Conservation (phyloP, 2,888 invertebrate species). For the Pseudococcus viburni region DNA sequence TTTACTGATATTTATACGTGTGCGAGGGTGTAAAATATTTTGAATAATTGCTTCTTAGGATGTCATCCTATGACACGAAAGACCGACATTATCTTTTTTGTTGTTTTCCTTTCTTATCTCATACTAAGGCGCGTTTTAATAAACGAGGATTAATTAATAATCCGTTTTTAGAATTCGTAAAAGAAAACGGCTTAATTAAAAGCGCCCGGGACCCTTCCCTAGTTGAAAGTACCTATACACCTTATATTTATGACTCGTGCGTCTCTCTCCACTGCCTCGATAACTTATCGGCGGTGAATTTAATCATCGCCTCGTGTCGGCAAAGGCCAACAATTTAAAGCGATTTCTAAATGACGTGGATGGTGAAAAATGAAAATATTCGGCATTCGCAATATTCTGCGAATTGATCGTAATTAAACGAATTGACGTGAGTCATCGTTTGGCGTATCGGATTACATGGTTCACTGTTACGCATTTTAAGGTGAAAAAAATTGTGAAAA, state of each 20-base stretch:
- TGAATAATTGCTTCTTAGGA: constrained; percentile 16
- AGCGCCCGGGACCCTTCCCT: not conserved
- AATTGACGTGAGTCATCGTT: not conserved
- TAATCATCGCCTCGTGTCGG: constrained; percentile 28
- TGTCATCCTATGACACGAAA: constrained; percentile 23
- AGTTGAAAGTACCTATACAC: not conserved
- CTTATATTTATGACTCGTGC: not conserved
- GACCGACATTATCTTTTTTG: constrained; percentile 33
- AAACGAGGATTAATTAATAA: constrained; percentile 54
- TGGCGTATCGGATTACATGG: not conserved
- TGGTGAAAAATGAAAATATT: constrained; percentile 3
- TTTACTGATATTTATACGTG: too few relatives aligned
- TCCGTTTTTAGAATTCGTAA: constrained; percentile 34
- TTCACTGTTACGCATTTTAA: too few relatives aligned
- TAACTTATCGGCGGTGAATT: constrained; percentile 26
- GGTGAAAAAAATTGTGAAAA: too few relatives aligned
- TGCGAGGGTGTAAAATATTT: not conserved
- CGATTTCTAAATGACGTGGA: not conserved
- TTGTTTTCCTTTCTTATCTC: not conserved
- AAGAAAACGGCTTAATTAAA: constrained; percentile 48
- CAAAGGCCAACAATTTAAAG: constrained; percentile 5
- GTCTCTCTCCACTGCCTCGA: not conserved
- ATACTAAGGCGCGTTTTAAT: constrained; percentile 39
- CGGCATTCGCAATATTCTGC: not conserved
- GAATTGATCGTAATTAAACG: not conserved